Base-by-base conservation (phyloP, 2,888 invertebrate genomes). In the Muscina levida region DNA sequence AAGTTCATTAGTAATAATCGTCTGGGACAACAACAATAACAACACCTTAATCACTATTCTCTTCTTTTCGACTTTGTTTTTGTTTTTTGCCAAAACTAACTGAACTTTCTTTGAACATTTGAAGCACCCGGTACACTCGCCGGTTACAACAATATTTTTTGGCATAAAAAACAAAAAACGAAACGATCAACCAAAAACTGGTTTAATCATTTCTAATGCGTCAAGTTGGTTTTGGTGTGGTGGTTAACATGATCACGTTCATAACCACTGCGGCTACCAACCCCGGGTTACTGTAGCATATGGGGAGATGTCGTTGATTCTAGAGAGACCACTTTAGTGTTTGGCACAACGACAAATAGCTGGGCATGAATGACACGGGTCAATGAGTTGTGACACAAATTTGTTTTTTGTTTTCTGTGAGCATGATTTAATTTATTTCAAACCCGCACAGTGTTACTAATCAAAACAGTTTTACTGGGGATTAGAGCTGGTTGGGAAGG, bases 351-450 rank as follows among this genome's bases (percentile, higher is more conserved):
- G 22, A 51, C 19, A 17, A 3, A 51, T 8, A 17, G 22, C 19
- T 51, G 3, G 19, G 13, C n/a, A n/a, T n/a, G 6, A 13, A 5
- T 22, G 57, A 19, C 46, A 51, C 39, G 62, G 72, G 72, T 72
- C 72, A 72, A 62, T 19, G 59, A 39, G 51, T 62, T 62, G 62
- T 62, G 37, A 62, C 72, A 72, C 48, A 31, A 5, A 31, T n/a
- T n/a, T n/a, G n/a, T 3, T 71, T 44, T 62, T 51, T 48, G 37
- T 62, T 62, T 42, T 13, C n/a, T n/a, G n/a, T n/a, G n/a, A n/a
- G n/a, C n/a, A n/a, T n/a, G n/a, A 62, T 39, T 37, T 39, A 59
- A 59, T 59, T 39, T 37, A 57, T 37, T 31, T 39, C 59, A 59
- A 59, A 59, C n/a, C n/a, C n/a, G n/a, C n/a, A n/a, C n/a, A n/a